A percentile compares a stretch with the other conserved stretches of the same genome.
Conservation (phyloP, 1,140 invertebrate genomes). For the Drosophila pachea region DNA sequence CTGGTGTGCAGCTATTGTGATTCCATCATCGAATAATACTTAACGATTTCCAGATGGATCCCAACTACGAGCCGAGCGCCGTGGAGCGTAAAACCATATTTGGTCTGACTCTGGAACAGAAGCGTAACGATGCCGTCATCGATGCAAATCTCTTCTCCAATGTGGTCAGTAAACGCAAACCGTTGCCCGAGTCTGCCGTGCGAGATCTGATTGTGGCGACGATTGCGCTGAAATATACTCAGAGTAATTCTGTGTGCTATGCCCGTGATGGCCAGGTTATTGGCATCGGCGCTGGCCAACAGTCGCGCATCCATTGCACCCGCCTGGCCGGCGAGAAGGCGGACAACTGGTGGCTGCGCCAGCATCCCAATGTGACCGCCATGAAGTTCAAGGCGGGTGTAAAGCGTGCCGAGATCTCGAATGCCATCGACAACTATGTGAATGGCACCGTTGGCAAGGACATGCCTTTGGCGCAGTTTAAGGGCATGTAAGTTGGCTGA, state of each 20-base stretch:
- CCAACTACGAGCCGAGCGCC: constrained; percentile 87
- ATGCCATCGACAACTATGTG: constrained; percentile 97
- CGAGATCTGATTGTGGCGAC: constrained; percentile 97
- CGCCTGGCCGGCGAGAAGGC: constrained; percentile 97
- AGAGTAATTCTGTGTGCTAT: constrained; percentile 82
- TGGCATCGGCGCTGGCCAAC: constrained; percentile 98
- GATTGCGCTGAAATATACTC: constrained; percentile 98
- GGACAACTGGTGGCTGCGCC: constrained; percentile 98
- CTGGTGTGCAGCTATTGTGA: not conserved
- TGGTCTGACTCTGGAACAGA: constrained; percentile 95
- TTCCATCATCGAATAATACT: not conserved
- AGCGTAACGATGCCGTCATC: constrained; percentile 93
- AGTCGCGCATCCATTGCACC: constrained; percentile 98
- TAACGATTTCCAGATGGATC: constrained; percentile 87
- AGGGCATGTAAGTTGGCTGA: constrained; percentile 56
- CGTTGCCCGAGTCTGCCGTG: constrained; percentile 86
- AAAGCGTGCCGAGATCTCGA: constrained; percentile 95
- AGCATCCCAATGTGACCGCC: constrained; percentile 91
- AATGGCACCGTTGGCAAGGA: constrained; percentile 91
- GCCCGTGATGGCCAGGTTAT: constrained; percentile 92
- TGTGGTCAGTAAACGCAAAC: constrained; percentile 87
- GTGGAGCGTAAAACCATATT: constrained; percentile 94
- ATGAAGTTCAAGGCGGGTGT: constrained; percentile 95
- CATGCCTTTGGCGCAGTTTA: constrained; percentile 78
- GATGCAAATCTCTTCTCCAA: constrained; percentile 89